phyloP scores from a whole-genome alignment of 2,888 invertebrate species.

The Brachylomia viminalis region DNA sequence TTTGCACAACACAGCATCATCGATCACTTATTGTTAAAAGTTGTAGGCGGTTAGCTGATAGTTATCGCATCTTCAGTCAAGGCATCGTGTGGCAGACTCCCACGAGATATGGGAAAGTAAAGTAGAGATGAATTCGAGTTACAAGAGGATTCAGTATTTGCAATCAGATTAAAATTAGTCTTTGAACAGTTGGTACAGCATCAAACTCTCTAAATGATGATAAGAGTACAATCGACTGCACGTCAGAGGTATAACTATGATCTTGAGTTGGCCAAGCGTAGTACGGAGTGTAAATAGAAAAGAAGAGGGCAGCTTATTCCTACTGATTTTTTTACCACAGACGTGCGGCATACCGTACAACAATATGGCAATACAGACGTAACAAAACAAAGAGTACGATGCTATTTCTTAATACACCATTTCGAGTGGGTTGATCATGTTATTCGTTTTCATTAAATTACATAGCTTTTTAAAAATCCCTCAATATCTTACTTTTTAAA shows the following conservation, averaged over 20 bases:
- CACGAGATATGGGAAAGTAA: slow-evolving; percentile 58
- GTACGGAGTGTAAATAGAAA: neutral
- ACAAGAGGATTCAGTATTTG: slow-evolving; percentile 5
- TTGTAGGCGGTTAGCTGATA: slow-evolving; percentile 75
- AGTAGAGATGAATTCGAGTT: slow-evolving; percentile 20
- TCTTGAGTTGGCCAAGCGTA: neutral
- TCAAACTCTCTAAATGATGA: neutral
- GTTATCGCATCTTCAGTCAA: slow-evolving; percentile 63
- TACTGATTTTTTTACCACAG: neutral
- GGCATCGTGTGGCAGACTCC: slow-evolving; percentile 59
- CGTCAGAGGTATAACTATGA: neutral
- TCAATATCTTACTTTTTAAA: slow-evolving; percentile 5
- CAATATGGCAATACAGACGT: neutral
- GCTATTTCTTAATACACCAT: slow-evolving; percentile 6
- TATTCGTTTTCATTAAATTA: slow-evolving; percentile 10
- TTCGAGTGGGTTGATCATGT: neutral
- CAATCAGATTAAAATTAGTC: neutral
- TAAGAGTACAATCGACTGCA: neutral
- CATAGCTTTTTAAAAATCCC: neutral
- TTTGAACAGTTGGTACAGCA: neutral
- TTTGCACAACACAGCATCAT: slow-evolving; percentile 69
- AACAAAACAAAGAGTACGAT: neutral
- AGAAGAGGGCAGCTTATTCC: neutral
- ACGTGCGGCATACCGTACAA: too few relatives aligned
- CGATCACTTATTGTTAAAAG: slow-evolving; percentile 71